phyloP scores from a whole-genome alignment of 2,888 invertebrate species.

The Drosophila testacea region DNA sequence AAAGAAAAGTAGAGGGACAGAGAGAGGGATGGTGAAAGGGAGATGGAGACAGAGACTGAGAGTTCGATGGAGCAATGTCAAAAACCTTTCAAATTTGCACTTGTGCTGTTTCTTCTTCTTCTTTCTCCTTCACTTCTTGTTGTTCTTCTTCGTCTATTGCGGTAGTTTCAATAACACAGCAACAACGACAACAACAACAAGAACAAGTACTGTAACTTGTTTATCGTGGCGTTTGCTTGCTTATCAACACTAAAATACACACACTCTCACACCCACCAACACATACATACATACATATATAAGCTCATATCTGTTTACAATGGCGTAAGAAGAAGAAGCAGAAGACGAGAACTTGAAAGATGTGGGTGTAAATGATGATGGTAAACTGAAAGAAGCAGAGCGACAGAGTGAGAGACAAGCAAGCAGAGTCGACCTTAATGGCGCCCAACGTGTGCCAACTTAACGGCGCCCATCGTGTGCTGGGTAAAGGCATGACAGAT shows the following conservation, averaged over 20 bases:
- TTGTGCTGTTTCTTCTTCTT: slow-evolving; percentile 49
- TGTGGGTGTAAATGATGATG: slow-evolving; percentile 55
- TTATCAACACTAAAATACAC: slow-evolving; percentile 61
- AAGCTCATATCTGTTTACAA: slow-evolving; percentile 70
- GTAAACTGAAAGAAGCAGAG: slow-evolving; percentile 27
- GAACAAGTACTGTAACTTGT: slow-evolving; percentile 48
- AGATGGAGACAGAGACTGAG: slow-evolving; percentile 13
- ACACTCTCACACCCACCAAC: slow-evolving; percentile 10
- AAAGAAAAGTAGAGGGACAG: background rate
- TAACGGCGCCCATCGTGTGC: slow-evolving; percentile 2
- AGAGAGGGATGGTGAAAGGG: background rate
- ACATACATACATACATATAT: slow-evolving; percentile 12
- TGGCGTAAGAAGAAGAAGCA: slow-evolving; percentile 33
- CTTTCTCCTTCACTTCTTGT: slow-evolving; percentile 27
- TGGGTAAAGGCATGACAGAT: slow-evolving; percentile 1
- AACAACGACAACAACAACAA: slow-evolving; percentile 22
- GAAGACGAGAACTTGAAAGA: slow-evolving; percentile 33
- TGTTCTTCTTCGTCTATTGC: slow-evolving; percentile 32
- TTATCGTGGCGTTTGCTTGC: slow-evolving; percentile 59
- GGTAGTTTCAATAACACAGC: slow-evolving; percentile 59
- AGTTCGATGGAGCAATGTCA: slow-evolving; percentile 62
- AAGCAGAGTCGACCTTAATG: slow-evolving; percentile 39
- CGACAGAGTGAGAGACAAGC: background rate
- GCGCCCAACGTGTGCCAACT: slow-evolving; percentile 35
- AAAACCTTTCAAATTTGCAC: slow-evolving; percentile 72